Conservation (phyloP, 1,140 invertebrate species). For the Spodoptera litura region DNA sequence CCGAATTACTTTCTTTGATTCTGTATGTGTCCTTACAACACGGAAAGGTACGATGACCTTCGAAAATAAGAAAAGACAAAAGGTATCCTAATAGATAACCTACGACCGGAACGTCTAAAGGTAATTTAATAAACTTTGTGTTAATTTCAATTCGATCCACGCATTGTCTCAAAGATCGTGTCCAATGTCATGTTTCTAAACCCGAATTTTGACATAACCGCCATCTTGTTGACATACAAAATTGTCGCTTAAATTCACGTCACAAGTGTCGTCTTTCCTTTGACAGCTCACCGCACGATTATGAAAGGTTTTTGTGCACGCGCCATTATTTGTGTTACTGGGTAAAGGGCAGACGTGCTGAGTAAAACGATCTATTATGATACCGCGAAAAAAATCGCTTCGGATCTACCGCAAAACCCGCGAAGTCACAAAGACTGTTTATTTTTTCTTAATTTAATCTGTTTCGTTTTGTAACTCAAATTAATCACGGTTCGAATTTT, state of each 20-base stretch:
- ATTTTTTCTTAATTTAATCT: neutral
- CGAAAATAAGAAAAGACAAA: conserved; percentile 52
- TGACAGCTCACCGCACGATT: conserved; percentile 47
- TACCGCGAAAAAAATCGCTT: conserved; percentile 45
- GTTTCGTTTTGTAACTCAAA: conserved; percentile 13
- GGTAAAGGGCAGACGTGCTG: conserved; percentile 79
- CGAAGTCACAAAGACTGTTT: conserved; percentile 49
- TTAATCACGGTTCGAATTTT: conserved; percentile 23
- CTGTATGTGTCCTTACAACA: conserved; percentile 49
- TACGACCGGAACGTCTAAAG: conserved; percentile 37
- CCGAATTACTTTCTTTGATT: conserved; percentile 71
- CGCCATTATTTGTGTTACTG: conserved; percentile 76
- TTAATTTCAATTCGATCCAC: conserved; percentile 72
- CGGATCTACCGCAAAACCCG: conserved; percentile 45
- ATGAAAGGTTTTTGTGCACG: conserved; percentile 64
- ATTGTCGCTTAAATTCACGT: conserved; percentile 53
- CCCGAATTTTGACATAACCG: conserved; percentile 61
- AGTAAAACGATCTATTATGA: conserved; percentile 47
- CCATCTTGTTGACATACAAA: conserved; percentile 49
- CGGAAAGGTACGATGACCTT: conserved; percentile 61
- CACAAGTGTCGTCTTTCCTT: conserved; percentile 55
- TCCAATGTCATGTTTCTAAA: conserved; percentile 79
- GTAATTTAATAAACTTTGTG: conserved; percentile 22
- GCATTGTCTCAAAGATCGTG: conserved; percentile 66
- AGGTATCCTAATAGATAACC: conserved; percentile 27